Evolutionary conservation across 2,888 invertebrate genomes (phyloP).

Genomic region (Spicauda simplicius): DNA sequence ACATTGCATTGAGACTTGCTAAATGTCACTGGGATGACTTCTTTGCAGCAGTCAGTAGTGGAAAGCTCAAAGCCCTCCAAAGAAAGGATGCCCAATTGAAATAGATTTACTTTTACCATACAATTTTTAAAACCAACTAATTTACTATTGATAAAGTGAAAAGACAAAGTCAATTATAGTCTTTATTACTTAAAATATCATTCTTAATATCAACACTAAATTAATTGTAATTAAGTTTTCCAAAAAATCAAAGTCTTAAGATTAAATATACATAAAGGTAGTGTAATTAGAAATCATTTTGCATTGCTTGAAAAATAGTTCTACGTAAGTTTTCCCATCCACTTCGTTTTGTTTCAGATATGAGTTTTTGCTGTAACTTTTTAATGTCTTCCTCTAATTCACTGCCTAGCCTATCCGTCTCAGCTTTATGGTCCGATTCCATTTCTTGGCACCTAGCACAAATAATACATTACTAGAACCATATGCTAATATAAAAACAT

Average conservation of each 20-base stretch:
- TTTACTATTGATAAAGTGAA: too few relatives aligned
- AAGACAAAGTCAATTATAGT: too few relatives aligned
- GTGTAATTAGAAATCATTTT: constrained; percentile 62
- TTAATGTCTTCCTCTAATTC: constrained; percentile 69
- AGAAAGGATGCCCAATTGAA: too few relatives aligned
- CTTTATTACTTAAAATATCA: too few relatives aligned
- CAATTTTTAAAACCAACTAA: too few relatives aligned
- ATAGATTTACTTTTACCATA: too few relatives aligned
- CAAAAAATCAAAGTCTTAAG: background rate
- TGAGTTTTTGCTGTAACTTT: constrained; percentile 66
- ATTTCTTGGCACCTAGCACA: constrained; percentile 63
- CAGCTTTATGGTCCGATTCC: constrained; percentile 59
- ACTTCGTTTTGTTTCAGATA: constrained; percentile 67
- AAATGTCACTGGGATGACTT: too few relatives aligned
- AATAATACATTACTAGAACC: background rate
- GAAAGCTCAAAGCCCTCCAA: too few relatives aligned
- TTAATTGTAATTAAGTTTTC: background rate
- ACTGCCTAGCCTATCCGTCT: constrained; percentile 63
- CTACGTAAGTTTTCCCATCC: constrained; percentile 67
- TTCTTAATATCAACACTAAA: too few relatives aligned
- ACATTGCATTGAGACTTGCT: too few relatives aligned
- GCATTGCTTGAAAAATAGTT: constrained; percentile 70
- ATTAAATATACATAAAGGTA: background rate
- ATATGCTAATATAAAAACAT: background rate
- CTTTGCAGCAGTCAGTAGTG: too few relatives aligned